These are phyloP conservation scores for Pecten maximus DNA, from an alignment of 2,888 invertebrate species.

Conservation along the genomic window DNA sequence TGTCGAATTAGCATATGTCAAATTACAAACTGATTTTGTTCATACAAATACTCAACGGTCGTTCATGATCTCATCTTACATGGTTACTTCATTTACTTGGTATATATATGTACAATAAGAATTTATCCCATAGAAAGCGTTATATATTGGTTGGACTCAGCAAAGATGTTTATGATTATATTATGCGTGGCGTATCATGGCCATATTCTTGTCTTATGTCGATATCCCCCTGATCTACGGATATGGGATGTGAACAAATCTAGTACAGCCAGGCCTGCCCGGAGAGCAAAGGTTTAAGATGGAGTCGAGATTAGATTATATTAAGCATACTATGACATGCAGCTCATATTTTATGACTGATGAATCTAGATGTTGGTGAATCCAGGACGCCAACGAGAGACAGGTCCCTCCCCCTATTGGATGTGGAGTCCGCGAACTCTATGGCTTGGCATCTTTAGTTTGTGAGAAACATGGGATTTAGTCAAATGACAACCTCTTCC, in stretches of 20 bases:
- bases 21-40: background rate
- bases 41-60: background rate
- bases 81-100: background rate
- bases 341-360: slow-evolving; percentile 15
- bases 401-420: background rate
- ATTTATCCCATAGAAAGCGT: background rate
- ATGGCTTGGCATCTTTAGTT: background rate
- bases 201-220: background rate
- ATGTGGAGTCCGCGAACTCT: background rate
- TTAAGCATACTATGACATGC: slow-evolving; percentile 14
- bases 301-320: slow-evolving; percentile 7
- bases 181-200: background rate
- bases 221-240: slow-evolving; percentile 20
- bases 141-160: background rate
- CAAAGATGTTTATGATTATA: slow-evolving; percentile 4
- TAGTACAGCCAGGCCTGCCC: slow-evolving; percentile 11
- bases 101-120: background rate
- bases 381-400: slow-evolving; percentile 8
- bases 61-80: background rate
- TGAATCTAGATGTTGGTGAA: slow-evolving; percentile 18
- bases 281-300: slow-evolving; percentile 28
- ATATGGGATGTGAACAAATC: background rate
- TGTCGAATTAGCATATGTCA: too few relatives aligned
- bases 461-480: background rate
- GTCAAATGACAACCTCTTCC: background rate